A percentile compares a stretch with the other conserved stretches of the same genome.
phyloP scores from a whole-genome alignment of 2,113 vertebrate genomes.

The Typhlomys cinereus region DNA sequence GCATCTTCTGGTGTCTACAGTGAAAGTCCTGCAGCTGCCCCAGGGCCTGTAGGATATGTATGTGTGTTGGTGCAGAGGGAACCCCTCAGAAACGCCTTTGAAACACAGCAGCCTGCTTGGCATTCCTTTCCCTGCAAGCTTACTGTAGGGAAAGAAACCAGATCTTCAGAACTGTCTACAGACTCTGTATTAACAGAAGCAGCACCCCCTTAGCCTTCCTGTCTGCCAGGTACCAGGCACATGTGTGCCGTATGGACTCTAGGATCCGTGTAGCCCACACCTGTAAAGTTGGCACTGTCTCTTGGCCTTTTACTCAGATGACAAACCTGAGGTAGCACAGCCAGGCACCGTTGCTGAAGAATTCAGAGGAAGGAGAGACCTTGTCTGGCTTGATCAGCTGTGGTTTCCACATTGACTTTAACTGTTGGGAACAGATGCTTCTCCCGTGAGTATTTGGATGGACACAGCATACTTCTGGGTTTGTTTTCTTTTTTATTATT shows the following conservation, averaged over 20 bases:
- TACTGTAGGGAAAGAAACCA: neutral
- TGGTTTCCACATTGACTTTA: slow-evolving; percentile 19
- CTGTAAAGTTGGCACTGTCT: neutral
- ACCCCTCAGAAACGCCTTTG: neutral
- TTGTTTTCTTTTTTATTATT: slow-evolving; percentile 58
- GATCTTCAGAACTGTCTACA: neutral
- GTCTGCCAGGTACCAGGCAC: neutral
- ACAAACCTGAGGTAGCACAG: neutral
- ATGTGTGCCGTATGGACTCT: neutral
- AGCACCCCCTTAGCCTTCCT: neutral
- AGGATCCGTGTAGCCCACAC: neutral
- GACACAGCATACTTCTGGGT: slow-evolving; percentile 29
- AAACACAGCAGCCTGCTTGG: neutral
- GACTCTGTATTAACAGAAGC: neutral
- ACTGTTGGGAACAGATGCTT: slow-evolving; percentile 45
- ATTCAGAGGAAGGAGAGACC: neutral
- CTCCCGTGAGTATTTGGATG: slow-evolving; percentile 1
- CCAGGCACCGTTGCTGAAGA: neutral
- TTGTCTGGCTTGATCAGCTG: neutral
- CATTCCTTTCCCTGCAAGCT: neutral
- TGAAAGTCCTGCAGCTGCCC: neutral
- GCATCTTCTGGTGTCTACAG: neutral
- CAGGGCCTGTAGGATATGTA: neutral
- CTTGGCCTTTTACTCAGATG: neutral
- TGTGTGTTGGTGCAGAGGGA: neutral